Evolutionary conservation across 2,888 invertebrate species (phyloP).

Genomic region (Steinernema hermaphroditum): DNA sequence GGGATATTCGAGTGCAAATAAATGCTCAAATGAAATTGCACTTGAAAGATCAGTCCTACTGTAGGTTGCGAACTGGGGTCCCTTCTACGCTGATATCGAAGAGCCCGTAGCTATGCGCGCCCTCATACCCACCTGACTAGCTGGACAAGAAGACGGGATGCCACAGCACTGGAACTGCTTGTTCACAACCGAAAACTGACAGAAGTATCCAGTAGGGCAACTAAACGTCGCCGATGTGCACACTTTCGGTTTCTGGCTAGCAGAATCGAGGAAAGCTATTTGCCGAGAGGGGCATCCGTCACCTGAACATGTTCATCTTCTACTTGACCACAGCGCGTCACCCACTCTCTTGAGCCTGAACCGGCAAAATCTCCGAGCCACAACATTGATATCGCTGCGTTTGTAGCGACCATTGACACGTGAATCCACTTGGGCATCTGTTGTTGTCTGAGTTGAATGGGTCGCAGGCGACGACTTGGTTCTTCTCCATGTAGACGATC

Average conservation of each 20-base stretch:
- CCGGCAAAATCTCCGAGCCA: slow-evolving; percentile 50
- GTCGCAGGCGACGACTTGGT: slow-evolving; percentile 50
- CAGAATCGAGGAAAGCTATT: slow-evolving; percentile 52
- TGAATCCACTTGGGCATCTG: slow-evolving; percentile 50
- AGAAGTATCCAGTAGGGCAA: slow-evolving; percentile 57
- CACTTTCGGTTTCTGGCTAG: slow-evolving; percentile 51
- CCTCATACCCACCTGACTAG: too few relatives aligned
- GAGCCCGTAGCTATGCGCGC: too few relatives aligned
- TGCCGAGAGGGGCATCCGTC: slow-evolving; percentile 55
- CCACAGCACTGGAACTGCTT: slow-evolving; percentile 57
- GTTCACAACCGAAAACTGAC: slow-evolving; percentile 49
- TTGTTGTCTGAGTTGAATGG: slow-evolving; percentile 52
- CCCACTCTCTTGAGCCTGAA: slow-evolving; percentile 47
- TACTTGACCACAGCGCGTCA: too few relatives aligned
- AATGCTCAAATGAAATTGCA: too few relatives aligned
- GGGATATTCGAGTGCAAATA: too few relatives aligned
- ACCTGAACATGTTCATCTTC: slow-evolving; percentile 35
- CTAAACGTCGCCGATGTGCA: slow-evolving; percentile 52
- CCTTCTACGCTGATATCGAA: too few relatives aligned
- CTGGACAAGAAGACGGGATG: slow-evolving; percentile 52
- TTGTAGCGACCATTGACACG: slow-evolving; percentile 55
- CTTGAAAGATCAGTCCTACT: too few relatives aligned
- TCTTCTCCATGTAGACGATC: slow-evolving; percentile 55
- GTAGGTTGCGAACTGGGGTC: too few relatives aligned
- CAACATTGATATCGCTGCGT: slow-evolving; percentile 56